Conservation (phyloP, 1,140 invertebrate species). For the Parapsyche elsis region DNA sequence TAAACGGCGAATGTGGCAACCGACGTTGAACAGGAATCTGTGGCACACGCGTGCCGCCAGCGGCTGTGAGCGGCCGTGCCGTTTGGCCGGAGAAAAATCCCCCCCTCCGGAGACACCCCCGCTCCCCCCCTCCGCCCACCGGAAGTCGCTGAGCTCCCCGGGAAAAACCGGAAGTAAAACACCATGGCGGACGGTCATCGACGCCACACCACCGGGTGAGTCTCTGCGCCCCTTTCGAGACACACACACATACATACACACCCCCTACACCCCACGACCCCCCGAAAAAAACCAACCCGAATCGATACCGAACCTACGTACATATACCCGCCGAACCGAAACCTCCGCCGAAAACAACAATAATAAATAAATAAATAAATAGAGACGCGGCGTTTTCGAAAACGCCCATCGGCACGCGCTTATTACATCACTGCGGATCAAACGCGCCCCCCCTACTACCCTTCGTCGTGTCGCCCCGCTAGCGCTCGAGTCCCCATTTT, state of each 20-base stretch:
- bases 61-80: conserved; percentile 51
- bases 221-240: neutral
- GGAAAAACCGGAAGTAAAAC: neutral
- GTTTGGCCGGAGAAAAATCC: conserved; percentile 22
- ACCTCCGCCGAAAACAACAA: neutral
- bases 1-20: conserved; percentile 34
- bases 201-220: neutral
- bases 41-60: conserved; percentile 56
- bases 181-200: neutral
- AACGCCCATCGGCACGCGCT: neutral
- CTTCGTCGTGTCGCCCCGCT: neutral
- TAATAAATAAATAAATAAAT: too few relatives aligned
- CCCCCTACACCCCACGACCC: neutral
- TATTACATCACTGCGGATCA: conserved; percentile 9
- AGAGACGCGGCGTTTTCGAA: too few relatives aligned
- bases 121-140: neutral
- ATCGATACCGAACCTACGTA: conserved; percentile 8
- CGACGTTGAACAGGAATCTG: conserved; percentile 1
- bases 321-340: neutral
- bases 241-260: neutral
- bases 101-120: neutral
- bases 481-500: neutral
- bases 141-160: conserved; percentile 18
- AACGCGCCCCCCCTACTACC: neutral
- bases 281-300: neutral